phyloP scores from a whole-genome alignment of 1,140 invertebrate species.

The Aphidius ervi region DNA sequence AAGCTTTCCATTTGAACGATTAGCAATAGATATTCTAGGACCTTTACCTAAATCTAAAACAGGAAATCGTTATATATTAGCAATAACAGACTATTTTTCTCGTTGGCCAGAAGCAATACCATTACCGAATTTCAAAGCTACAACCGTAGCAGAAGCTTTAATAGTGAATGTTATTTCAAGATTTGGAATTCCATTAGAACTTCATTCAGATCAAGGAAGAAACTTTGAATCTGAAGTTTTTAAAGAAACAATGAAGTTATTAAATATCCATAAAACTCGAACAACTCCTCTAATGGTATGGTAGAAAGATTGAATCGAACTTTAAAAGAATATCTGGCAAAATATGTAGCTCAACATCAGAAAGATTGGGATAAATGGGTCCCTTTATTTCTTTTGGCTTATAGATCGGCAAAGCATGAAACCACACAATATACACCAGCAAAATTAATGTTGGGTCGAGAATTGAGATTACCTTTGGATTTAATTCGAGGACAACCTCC shows the following conservation, averaged over 20 bases:
- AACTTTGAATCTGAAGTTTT: constrained; percentile 44
- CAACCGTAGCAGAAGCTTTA: constrained; percentile 20
- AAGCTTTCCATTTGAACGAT: constrained; percentile 24
- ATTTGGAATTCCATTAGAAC: constrained; percentile 20
- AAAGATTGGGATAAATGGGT: constrained; percentile 15
- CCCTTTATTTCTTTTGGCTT: constrained; percentile 16
- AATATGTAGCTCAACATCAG: constrained; percentile 14
- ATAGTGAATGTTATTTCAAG: constrained; percentile 20
- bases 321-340: constrained; percentile 20
- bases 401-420: constrained; percentile 17
- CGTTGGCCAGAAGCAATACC: constrained; percentile 26
- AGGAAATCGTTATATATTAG: constrained; percentile 28
- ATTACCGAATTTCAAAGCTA: constrained; percentile 20
- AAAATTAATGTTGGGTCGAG: constrained; percentile 10
- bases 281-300: constrained; percentile 42
- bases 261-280: constrained; percentile 31
- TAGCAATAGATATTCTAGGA: constrained; percentile 27
- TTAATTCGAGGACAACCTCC: constrained; percentile 9
- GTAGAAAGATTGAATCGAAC: constrained; percentile 41
- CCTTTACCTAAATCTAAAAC: constrained; percentile 18
- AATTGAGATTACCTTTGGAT: constrained; percentile 12
- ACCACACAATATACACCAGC: constrained; percentile 13
- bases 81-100: constrained; percentile 9
- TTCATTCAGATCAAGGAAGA: constrained; percentile 39
- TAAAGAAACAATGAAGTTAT: constrained; percentile 24